These are phyloP conservation scores for Nipponia nippon DNA, from an alignment of 2,113 vertebrate species.

Conservation along the genomic window DNA sequence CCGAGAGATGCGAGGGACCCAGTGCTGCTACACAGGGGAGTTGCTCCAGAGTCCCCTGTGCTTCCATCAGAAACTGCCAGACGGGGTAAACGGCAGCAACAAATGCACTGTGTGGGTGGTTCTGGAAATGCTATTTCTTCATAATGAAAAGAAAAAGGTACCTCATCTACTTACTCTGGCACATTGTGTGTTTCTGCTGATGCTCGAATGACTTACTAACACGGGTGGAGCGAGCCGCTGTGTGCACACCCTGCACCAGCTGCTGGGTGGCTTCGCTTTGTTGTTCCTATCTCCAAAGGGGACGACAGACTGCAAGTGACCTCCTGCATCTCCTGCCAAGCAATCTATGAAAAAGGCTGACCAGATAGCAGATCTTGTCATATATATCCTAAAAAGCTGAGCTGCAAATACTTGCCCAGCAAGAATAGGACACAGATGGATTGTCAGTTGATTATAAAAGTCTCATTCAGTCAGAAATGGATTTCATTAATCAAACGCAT, in stretches of 20 bases:
- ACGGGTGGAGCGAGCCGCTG: neutral
- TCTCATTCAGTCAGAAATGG: neutral
- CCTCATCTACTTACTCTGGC: neutral
- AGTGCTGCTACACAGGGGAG: neutral
- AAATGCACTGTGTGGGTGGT: neutral
- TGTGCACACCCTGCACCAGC: neutral
- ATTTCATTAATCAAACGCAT: conserved; percentile 4
- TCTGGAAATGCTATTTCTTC: neutral
- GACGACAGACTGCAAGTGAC: neutral
- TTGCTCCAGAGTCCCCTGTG: neutral
- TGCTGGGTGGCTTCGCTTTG: neutral
- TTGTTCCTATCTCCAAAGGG: neutral
- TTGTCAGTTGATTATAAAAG: neutral
- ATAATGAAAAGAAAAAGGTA: neutral
- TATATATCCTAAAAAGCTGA: neutral
- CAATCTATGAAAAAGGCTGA: neutral
- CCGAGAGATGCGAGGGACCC: too few species aligned
- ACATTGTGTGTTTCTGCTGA: neutral
- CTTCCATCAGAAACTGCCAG: neutral
- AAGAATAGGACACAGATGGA: neutral
- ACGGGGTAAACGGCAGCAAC: neutral
- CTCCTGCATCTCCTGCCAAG: neutral
- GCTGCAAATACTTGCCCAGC: neutral
- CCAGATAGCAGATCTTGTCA: neutral
- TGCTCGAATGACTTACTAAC: neutral